A percentile compares a stretch with the other conserved stretches of the same genome.
Evolutionary conservation across 2,113 vertebrate genomes (phyloP).

Genomic region (Actinemys pallida): DNA sequence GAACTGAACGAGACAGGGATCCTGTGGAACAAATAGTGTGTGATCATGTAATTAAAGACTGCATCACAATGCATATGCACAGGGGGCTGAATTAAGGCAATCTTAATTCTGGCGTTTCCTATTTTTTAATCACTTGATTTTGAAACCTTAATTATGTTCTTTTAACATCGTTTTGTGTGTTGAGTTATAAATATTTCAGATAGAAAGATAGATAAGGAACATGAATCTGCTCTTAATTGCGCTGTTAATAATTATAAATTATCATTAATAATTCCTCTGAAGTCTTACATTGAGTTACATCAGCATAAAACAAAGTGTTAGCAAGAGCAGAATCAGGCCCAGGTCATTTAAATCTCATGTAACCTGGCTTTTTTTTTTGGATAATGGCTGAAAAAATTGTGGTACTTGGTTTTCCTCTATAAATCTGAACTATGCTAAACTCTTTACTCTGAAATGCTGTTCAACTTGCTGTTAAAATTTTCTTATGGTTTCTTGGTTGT

Average conservation of each 20-base stretch:
- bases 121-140: too few relatives aligned
- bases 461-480: not conserved
- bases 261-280: not conserved
- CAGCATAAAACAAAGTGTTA: not conserved
- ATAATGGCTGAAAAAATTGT: not conserved
- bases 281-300: not conserved
- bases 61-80: too few relatives aligned
- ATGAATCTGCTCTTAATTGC: not conserved
- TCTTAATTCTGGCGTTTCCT: too few relatives aligned
- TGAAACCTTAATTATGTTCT: too few relatives aligned
- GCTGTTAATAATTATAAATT: not conserved
- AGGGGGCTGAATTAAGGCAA: too few relatives aligned
- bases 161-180: too few relatives aligned
- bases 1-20: too few relatives aligned
- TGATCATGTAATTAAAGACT: too few relatives aligned
- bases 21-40: too few relatives aligned
- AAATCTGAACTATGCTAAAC: not conserved
- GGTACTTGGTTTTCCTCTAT: not conserved
- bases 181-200: too few relatives aligned
- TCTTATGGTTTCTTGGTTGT: not conserved
- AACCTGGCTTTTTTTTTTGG: not conserved
- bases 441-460: not conserved
- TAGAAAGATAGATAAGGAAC: too few relatives aligned
- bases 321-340: not conserved
- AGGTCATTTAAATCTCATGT: not conserved